Base-by-base conservation (phyloP, 2,113 vertebrate genomes). In the Dissostichus mawsoni region DNA sequence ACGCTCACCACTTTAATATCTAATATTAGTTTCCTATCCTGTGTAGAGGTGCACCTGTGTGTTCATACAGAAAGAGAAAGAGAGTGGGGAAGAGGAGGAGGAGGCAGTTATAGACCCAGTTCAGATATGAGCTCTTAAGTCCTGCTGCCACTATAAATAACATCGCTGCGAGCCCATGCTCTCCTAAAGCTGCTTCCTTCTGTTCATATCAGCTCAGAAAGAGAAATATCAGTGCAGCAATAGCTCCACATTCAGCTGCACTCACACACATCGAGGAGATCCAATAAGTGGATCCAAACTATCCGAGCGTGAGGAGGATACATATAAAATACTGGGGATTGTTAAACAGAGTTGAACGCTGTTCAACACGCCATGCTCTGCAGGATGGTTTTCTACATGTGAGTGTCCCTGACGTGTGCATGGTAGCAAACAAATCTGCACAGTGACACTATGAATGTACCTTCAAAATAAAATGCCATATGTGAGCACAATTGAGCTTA, bases 61-160 rank as follows among this genome's bases (percentile, higher is more conserved):
- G 69, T 20, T 41, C 56, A 51, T 13, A 51, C 11, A 48, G 11
- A 13, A 13, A 48, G 20, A 3, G 47, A 48, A 13, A 12, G 47
- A 48, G 47, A 13, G 47, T 12, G 47, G 5, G 14, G 12, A 58
- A 23, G 8, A 25, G 48, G 56, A 13, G 47, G 52, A 8, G n/a
- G 57, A 61, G 50, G 62, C 20, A 72, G 81, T 64, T 71, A 75
- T 69, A 64, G 41, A 69, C 73, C 82, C 72, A 18, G 69, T 73
- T 66, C 68, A 69, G 68, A 88, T 84, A 84, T 69, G 81, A 86
- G 78, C 89, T 84, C 84, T 90, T 86, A 80, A 89, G 87, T 58
- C 33, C 86, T 64, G 88, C 86, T 64, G 88, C 18, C 69, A 83
- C 90, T 90, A 92, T 84, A 92, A 91, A 92, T 89, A 90, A 80